Percentiles rank a stretch among this genome's conserved stretches.
These are phyloP conservation scores for Salmo trutta DNA, from an alignment of 2,797 vertebrate species.

Conservation along the genomic window DNA sequence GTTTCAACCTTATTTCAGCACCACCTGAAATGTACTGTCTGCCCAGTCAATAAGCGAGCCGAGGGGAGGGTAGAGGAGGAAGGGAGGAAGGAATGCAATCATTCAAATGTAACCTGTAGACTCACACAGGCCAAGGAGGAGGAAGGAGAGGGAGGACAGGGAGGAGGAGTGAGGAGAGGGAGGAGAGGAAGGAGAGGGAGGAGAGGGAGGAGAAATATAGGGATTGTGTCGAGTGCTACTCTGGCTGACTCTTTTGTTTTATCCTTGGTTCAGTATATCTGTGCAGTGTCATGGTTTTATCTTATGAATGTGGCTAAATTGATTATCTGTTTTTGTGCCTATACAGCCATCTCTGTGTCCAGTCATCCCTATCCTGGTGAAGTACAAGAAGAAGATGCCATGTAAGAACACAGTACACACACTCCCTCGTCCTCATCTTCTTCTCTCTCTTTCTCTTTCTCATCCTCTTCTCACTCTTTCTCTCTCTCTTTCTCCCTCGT, in stretches of 20 bases:
- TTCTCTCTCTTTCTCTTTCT: conserved; percentile 16
- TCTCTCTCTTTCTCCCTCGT: too few relatives aligned
- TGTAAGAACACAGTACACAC: conserved; percentile 79
- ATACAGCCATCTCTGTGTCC: conserved; percentile 83
- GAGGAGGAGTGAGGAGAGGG: background rate
- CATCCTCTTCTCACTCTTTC: too few relatives aligned
- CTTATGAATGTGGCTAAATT: conserved; percentile 63
- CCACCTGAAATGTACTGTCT: conserved; percentile 68
- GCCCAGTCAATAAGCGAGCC: conserved; percentile 52
- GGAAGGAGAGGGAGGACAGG: background rate
- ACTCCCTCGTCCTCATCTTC: conserved; percentile 1
- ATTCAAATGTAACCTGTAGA: conserved; percentile 66
- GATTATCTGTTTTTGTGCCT: conserved; percentile 75
- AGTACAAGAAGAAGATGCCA: conserved; percentile 83
- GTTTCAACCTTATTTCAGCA: conserved; percentile 64
- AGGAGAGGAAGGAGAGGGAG: conserved; percentile 13
- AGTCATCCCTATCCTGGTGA: conserved; percentile 89
- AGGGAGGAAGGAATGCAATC: conserved; percentile 56
- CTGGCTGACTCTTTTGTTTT: conserved; percentile 55
- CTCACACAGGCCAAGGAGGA: conserved; percentile 30
- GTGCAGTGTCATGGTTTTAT: conserved; percentile 32
- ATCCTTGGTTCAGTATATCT: conserved; percentile 65
- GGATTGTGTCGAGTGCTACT: conserved; percentile 74
- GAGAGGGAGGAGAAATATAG: background rate
- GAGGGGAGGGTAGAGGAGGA: conserved; percentile 29